Evolutionary conservation across 2,888 invertebrate genomes (phyloP).

Genomic region (Thecophora atra): DNA sequence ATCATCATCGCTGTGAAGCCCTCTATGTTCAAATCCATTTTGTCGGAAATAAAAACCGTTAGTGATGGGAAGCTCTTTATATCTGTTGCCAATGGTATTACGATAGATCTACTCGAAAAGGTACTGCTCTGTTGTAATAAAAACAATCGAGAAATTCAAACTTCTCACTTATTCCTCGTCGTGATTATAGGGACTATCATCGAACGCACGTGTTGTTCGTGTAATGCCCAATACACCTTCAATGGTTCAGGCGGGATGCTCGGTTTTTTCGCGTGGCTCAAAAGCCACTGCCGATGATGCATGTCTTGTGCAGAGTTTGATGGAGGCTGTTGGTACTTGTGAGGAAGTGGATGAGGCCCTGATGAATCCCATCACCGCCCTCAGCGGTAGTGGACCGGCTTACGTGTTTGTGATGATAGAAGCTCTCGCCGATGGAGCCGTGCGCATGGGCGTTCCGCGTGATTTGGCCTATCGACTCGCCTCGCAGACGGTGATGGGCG

Average conservation of each 20-base stretch:
- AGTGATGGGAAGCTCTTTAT: conserved; percentile 81
- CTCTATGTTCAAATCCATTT: conserved; percentile 78
- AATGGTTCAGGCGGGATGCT: conserved; percentile 82
- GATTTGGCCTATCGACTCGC: conserved; percentile 87
- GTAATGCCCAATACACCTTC: conserved; percentile 96
- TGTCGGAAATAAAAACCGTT: conserved; percentile 75
- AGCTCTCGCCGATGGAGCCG: conserved; percentile 94
- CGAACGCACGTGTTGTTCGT: conserved; percentile 81
- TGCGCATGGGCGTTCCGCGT: conserved; percentile 91
- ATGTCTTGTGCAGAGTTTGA: conserved; percentile 72
- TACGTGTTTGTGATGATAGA: conserved; percentile 93
- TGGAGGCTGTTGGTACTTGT: conserved; percentile 86
- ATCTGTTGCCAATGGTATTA: conserved; percentile 93
- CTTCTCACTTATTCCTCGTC: not conserved
- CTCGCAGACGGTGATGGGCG: conserved; percentile 90
- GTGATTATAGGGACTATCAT: conserved; percentile 74
- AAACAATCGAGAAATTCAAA: too few relatives aligned
- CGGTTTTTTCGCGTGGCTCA: conserved; percentile 80
- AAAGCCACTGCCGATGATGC: conserved; percentile 68
- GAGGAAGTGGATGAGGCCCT: conserved; percentile 86
- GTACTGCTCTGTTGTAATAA: too few relatives aligned
- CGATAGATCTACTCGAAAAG: conserved; percentile 79
- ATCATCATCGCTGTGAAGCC: conserved; percentile 94
- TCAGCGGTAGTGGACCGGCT: conserved; percentile 96
- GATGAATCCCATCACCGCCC: conserved; percentile 90